Conservation (phyloP, 2,888 invertebrate species). For the Phoronis australis region DNA sequence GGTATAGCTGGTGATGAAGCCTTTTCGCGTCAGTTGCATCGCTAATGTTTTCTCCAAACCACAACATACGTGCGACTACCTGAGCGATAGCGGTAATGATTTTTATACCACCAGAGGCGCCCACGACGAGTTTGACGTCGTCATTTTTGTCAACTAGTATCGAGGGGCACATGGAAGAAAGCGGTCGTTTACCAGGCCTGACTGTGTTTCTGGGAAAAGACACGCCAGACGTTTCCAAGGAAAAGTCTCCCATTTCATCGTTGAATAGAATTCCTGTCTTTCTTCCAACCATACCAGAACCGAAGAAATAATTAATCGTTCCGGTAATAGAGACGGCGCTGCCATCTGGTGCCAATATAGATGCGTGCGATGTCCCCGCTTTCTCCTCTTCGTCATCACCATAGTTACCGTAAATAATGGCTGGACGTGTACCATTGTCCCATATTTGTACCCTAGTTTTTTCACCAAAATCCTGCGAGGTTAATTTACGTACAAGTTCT, state of each 20-base stretch:
- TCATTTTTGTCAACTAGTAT: constrained; percentile 67
- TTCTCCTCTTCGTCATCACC: constrained; percentile 42
- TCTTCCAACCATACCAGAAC: constrained; percentile 58
- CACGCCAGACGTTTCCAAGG: constrained; percentile 57
- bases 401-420: constrained; percentile 52
- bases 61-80: constrained; percentile 7
- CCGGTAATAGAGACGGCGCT: constrained; percentile 88
- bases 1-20: constrained; percentile 1
- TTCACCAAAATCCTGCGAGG: too few species aligned
- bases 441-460: too few species aligned
- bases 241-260: constrained; percentile 85
- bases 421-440: too few species aligned
- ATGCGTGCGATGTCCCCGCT: constrained; percentile 84
- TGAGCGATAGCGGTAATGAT: constrained; percentile 70
- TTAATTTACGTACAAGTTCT: too few species aligned
- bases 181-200: constrained; percentile 70
- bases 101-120: constrained; percentile 82
- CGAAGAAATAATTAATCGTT: constrained; percentile 78
- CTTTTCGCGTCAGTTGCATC: background rate
- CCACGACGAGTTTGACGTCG: constrained; percentile 64
- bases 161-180: constrained; percentile 83
- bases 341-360: constrained; percentile 74
- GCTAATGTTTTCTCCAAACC: background rate
- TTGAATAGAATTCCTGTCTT: constrained; percentile 75
- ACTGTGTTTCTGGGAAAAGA: constrained; percentile 69